phyloP scores from a whole-genome alignment of 2,888 invertebrate species.

The Temnothorax unifasciatus region DNA sequence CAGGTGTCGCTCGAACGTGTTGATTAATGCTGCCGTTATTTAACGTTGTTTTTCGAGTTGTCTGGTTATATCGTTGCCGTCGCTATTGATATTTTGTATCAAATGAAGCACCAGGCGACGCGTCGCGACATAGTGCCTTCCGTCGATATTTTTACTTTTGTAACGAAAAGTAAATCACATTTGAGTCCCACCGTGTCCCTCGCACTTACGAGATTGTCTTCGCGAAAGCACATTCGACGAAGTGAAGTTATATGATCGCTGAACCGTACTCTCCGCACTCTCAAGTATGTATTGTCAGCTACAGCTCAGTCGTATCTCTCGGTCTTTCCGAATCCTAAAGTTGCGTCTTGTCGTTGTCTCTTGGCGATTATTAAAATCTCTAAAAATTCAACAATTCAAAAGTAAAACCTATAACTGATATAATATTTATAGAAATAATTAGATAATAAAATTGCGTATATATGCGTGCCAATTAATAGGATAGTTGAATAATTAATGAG shows the following conservation, averaged over 20 bases:
- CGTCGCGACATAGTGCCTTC: not conserved
- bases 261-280: not conserved
- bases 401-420: not conserved
- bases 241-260: constrained; percentile 21
- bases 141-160: constrained; percentile 18
- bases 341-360: not conserved
- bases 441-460: not conserved
- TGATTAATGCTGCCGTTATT: not conserved
- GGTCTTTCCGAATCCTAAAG: not conserved
- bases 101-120: not conserved
- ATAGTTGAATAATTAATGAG: constrained; percentile 10
- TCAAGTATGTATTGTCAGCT: not conserved
- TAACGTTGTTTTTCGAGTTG: not conserved
- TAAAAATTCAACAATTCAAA: constrained; percentile 1
- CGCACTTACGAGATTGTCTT: constrained; percentile 39
- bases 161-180: constrained; percentile 6
- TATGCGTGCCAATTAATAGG: not conserved
- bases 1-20: not conserved
- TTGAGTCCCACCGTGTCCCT: constrained; percentile 10
- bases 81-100: not conserved
- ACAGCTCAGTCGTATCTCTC: not conserved
- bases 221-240: constrained; percentile 22
- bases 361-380: not conserved
- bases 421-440: not conserved
- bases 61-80: not conserved